phyloP scores from a whole-genome alignment of 1,140 invertebrate genomes.

The Odontomachus brunneus region DNA sequence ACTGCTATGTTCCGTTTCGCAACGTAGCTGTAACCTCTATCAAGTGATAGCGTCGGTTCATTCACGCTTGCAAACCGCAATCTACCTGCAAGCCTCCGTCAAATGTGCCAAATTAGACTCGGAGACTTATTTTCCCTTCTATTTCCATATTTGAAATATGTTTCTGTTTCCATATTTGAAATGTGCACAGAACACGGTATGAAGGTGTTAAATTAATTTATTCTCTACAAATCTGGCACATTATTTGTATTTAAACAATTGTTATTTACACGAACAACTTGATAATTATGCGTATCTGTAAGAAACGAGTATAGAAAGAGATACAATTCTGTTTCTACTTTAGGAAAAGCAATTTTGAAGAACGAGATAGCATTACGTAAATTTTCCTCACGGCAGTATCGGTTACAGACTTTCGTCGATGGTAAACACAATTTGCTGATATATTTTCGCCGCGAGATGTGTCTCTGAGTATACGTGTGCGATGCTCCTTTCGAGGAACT shows the following conservation, averaged over 20 bases:
- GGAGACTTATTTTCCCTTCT: too few species aligned
- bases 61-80: not conserved
- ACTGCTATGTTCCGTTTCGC: constrained; percentile 30
- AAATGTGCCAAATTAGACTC: not conserved
- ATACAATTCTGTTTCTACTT: not conserved
- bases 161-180: not conserved
- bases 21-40: constrained; percentile 5
- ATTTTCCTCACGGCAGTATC: not conserved
- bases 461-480: not conserved
- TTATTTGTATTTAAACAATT: not conserved
- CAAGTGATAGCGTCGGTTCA: constrained; percentile 3
- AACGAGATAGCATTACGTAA: constrained; percentile 17
- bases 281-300: not conserved
- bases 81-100: not conserved
- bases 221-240: not conserved
- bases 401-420: not conserved
- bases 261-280: constrained; percentile 16
- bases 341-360: not conserved
- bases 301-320: not conserved
- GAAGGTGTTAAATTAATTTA: not conserved
- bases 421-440: constrained; percentile 19
- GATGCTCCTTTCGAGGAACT: not conserved
- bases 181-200: not conserved
- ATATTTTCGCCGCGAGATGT: not conserved
- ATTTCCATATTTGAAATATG: not conserved